Evolutionary conservation across 1,140 invertebrate species (phyloP).

Genomic region (Orius insidiosus): DNA sequence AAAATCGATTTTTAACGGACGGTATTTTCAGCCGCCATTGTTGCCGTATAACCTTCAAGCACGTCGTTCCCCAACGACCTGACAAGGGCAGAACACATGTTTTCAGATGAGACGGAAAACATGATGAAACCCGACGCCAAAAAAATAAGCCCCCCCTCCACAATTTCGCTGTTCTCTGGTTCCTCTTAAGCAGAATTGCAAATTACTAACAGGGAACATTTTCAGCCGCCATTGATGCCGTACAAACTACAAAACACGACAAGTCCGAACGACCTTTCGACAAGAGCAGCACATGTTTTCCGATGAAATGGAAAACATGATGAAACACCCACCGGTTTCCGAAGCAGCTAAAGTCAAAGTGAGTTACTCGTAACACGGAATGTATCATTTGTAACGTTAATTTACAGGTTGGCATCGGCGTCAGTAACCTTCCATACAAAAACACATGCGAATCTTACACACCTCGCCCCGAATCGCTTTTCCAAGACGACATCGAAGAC

Average conservation of each 20-base stretch:
- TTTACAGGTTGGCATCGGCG: constrained; percentile 35
- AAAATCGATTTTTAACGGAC: too few species aligned
- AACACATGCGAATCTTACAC: constrained; percentile 35
- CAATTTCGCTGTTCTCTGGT: background rate
- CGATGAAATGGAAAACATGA: constrained; percentile 22
- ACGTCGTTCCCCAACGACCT: too few species aligned
- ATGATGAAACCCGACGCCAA: too few species aligned
- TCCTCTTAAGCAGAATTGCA: too few species aligned
- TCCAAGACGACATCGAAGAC: constrained; percentile 41
- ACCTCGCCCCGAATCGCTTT: constrained; percentile 41
- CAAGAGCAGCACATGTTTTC: constrained; percentile 18
- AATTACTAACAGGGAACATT: background rate
- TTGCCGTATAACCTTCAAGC: too few species aligned
- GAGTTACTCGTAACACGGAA: too few species aligned
- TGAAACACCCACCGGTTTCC: constrained; percentile 19
- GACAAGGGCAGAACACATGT: too few species aligned
- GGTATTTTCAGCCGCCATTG: too few species aligned
- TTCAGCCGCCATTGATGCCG: constrained; percentile 2
- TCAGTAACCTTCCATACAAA: constrained; percentile 48
- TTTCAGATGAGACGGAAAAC: too few species aligned
- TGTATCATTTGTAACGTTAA: too few species aligned
- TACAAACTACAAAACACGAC: background rate
- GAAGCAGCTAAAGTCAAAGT: constrained; percentile 20
- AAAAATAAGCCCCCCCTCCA: too few species aligned
- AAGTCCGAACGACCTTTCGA: constrained; percentile 12